A percentile compares a stretch with the other conserved stretches of the same genome.
Conservation (phyloP, 2,797 vertebrate species). For the Taeniopygia guttata region DNA sequence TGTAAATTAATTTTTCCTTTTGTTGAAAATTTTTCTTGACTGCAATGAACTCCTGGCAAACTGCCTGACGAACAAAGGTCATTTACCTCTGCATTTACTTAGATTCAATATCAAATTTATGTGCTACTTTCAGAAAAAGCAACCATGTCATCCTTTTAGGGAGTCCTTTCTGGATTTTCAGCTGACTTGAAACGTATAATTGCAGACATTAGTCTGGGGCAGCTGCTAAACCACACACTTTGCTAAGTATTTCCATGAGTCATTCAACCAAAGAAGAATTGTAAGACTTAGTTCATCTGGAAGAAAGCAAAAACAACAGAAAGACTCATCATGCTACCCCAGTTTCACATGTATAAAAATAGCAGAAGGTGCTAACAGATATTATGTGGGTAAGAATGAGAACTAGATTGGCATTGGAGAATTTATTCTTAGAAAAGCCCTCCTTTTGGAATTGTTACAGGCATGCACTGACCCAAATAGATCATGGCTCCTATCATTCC, state of each 20-base stretch:
- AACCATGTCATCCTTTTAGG: neutral
- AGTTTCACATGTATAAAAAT: constrained; percentile 25
- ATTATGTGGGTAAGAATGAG: constrained; percentile 16
- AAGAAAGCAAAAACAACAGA: constrained; percentile 18
- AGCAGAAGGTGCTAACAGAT: neutral
- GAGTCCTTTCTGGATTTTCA: neutral
- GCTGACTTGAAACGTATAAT: neutral
- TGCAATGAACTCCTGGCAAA: neutral
- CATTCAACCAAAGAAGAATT: neutral
- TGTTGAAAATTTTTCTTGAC: neutral
- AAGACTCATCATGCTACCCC: neutral
- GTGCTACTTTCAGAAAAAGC: neutral
- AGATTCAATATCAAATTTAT: neutral
- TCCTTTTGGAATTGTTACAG: constrained; percentile 13
- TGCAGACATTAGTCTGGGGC: neutral
- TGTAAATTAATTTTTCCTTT: neutral
- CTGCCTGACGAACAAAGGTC: neutral
- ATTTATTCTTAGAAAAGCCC: constrained; percentile 39
- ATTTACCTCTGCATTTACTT: neutral
- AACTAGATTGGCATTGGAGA: neutral
- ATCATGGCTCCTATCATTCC: constrained; percentile 9
- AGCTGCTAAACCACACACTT: neutral
- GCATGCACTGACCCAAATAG: constrained; percentile 42
- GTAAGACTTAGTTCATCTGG: neutral
- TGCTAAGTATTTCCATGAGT: neutral